phyloP scores from a whole-genome alignment of 2,113 vertebrate genomes.

The Rhynchopsitta pachyrhyncha region DNA sequence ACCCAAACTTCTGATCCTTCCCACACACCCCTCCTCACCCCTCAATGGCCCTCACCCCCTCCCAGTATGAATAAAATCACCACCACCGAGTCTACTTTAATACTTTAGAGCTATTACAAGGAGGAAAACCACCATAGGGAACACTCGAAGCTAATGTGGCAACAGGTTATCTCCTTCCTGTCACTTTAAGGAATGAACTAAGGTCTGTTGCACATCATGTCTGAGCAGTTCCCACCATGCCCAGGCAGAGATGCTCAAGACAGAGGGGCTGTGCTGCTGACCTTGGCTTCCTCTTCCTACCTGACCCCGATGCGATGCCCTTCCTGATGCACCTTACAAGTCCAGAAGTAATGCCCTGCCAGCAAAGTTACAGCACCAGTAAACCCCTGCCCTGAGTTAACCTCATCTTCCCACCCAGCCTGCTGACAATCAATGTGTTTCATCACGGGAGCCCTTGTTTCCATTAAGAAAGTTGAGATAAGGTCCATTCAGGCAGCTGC shows the following conservation, averaged over 20 bases:
- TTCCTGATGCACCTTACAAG: not conserved
- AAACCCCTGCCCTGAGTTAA: not conserved
- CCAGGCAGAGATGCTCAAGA: not conserved
- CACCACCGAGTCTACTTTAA: rapidly evolving
- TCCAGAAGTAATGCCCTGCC: not conserved
- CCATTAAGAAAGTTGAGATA: not conserved
- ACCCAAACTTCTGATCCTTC: not conserved
- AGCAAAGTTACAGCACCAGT: not conserved
- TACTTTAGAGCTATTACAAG: not conserved
- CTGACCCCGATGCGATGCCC: not conserved
- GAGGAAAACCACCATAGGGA: not conserved
- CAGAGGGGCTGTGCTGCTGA: not conserved
- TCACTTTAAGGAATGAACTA: not conserved
- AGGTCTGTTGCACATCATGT: rapidly evolving
- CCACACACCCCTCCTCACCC: not conserved
- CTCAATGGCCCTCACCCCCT: rapidly evolving
- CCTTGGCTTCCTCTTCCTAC: not conserved
- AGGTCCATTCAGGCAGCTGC: not conserved
- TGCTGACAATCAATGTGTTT: not conserved
- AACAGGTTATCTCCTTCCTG: not conserved
- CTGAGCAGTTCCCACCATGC: not conserved
- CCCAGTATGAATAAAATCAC: not conserved
- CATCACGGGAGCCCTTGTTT: not conserved
- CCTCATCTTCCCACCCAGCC: not conserved
- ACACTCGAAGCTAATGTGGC: rapidly evolving